Base-by-base conservation (phyloP, 37 sponge, comb jelly and placozoan species). In the Crambe crambe region DNA sequence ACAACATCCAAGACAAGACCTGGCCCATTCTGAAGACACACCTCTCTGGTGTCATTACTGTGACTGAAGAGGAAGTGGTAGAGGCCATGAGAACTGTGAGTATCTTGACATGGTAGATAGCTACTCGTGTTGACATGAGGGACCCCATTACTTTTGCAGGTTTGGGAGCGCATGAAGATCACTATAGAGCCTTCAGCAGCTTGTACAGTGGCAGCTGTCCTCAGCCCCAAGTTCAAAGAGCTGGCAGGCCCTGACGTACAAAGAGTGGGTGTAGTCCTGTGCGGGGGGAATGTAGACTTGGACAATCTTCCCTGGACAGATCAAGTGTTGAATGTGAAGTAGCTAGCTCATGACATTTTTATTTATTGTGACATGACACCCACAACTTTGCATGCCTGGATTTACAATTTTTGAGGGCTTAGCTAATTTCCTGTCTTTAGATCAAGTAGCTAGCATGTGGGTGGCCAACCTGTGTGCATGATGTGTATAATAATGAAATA, bases 161-260 rank as follows among this genome's bases (percentile, higher is more conserved):
- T 89, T 35, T 90, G 82, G 87, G 94, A 93, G 87, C 62, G 94
- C 26, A 77, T 93, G 86, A 89, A 93, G 64, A 63, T 93, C n/a
- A 79, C 89, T 32, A 83, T 93, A 58, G 94, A 93, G 77, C 94
- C 94, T n/a, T 86, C 81, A n/a, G 94, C 90, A 27, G 94, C 94
- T 18, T 77, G 67, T 68, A 40, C 90, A 44, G 82, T 93, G 42
- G 94, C 94, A 26, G 94, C 94, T 57, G 87, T 86, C n/a, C 82
- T 89, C 35, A 92, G 43, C n/a, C 34, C 80, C 40, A 51, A 85
- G 79, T 89, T 89, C 56, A 61, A 77, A n/a, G 67, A 62, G 56
- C 43, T 80, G n/a, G 79, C 67, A 35, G 84, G 83, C 20, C 75
- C 80, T 21, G 85, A 73, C 0, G 76, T 80, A 22, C 54, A 77